phyloP scores from a whole-genome alignment of 2,797 vertebrate species.

The Paguma larvata region DNA sequence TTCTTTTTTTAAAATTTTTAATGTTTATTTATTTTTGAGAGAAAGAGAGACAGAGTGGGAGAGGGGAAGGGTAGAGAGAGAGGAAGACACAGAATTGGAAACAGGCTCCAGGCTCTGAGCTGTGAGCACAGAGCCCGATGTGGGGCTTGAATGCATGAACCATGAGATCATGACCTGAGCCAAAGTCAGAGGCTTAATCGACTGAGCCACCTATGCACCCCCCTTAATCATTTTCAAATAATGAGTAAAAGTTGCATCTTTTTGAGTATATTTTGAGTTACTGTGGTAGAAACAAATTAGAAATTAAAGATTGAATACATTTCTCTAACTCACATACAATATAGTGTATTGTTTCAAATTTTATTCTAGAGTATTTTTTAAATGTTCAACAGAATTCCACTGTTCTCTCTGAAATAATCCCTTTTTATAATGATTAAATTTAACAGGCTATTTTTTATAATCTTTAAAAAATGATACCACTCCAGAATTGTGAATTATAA shows the following conservation, averaged over 20 bases:
- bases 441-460: slow-evolving; percentile 18
- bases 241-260: not conserved
- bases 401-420: slow-evolving; percentile 28
- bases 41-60: too few relatives aligned
- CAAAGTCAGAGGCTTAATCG: too few relatives aligned
- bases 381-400: not conserved
- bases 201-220: too few relatives aligned
- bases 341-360: slow-evolving; percentile 28
- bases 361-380: slow-evolving; percentile 21
- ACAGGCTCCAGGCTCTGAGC: too few relatives aligned
- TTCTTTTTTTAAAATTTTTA: too few relatives aligned
- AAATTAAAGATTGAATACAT: slow-evolving; percentile 49
- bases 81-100: too few relatives aligned
- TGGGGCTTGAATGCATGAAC: too few relatives aligned
- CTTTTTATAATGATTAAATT: slow-evolving; percentile 36
- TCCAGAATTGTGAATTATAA: slow-evolving; percentile 42
- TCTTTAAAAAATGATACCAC: slow-evolving; percentile 9
- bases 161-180: too few relatives aligned
- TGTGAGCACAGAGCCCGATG: too few relatives aligned
- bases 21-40: too few relatives aligned
- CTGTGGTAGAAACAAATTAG: slow-evolving; percentile 45
- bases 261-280: slow-evolving; percentile 53
- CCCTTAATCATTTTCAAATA: slow-evolving; percentile 39
- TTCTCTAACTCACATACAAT: not conserved
- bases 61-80: too few relatives aligned